Evolutionary conservation across 2,113 vertebrate genomes (phyloP).

Genomic region (Myiagra hebetior): DNA sequence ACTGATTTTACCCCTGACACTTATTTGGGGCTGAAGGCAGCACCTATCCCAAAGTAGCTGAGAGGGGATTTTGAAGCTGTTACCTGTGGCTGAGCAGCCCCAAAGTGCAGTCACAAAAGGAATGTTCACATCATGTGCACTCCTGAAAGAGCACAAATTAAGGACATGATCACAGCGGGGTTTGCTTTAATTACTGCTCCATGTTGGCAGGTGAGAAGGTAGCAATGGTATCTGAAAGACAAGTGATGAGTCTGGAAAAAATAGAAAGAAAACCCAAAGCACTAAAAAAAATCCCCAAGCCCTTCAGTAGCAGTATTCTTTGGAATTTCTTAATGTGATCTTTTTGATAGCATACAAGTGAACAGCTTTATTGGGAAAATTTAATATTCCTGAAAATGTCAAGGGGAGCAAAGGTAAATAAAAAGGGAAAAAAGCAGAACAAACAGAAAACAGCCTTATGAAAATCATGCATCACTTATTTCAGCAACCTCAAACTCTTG

Average conservation of each 20-base stretch:
- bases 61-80: neutral
- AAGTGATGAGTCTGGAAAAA: neutral
- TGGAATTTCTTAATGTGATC: neutral
- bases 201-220: neutral
- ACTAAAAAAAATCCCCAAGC: neutral
- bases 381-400: neutral
- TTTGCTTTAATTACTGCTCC: neutral
- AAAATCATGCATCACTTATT: neutral
- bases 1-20: neutral
- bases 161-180: neutral
- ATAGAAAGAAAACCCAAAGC: neutral
- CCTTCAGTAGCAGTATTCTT: neutral
- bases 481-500: neutral
- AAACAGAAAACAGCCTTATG: neutral
- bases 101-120: neutral
- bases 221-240: neutral
- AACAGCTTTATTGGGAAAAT: neutral
- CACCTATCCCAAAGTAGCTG: neutral
- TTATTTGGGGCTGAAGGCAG: neutral
- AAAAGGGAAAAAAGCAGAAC: neutral
- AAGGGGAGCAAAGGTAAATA: neutral
- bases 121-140: neutral
- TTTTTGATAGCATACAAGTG: neutral
- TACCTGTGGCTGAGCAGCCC: neutral
- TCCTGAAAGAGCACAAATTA: neutral